phyloP scores from a whole-genome alignment of 1,140 invertebrate species.

The Cyphomyrmex costatus region DNA sequence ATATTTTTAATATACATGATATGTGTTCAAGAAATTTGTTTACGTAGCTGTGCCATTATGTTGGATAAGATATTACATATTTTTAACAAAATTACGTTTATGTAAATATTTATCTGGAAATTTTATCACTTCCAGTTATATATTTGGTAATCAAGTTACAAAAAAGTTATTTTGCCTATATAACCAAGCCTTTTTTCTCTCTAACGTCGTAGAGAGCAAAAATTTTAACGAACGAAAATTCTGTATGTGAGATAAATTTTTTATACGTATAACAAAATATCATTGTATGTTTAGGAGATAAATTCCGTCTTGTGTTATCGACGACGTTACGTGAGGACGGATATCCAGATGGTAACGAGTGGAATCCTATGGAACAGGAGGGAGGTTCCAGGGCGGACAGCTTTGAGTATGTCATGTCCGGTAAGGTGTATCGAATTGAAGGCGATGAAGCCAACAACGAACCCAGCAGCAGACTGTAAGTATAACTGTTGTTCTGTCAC shows the following conservation, averaged over 20 bases:
- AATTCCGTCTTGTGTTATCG: slow-evolving; percentile 97
- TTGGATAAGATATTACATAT: background rate
- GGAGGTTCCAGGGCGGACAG: slow-evolving; percentile 96
- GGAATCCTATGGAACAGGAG: slow-evolving; percentile 93
- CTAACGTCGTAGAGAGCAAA: background rate
- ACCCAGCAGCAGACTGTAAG: slow-evolving; percentile 93
- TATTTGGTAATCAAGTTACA: background rate
- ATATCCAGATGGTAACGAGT: slow-evolving; percentile 97
- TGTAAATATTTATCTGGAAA: background rate
- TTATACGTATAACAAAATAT: slow-evolving; percentile 17
- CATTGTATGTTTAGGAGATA: slow-evolving; percentile 89
- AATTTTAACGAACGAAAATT: background rate
- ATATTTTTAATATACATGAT: background rate
- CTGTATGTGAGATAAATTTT: background rate
- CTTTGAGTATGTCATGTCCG: slow-evolving; percentile 99
- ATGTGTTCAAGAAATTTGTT: background rate
- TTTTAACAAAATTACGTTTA: background rate
- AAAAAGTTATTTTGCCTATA: background rate
- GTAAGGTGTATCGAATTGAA: slow-evolving; percentile 99
- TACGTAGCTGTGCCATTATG: no score
- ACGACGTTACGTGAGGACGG: slow-evolving; percentile 98
- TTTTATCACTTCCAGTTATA: background rate
- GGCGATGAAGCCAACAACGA: slow-evolving; percentile 97
- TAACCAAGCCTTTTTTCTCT: background rate
- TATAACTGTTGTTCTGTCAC: slow-evolving; percentile 75